Base-by-base conservation (phyloP, 2,888 invertebrate genomes). In the Panorpa germanica region DNA sequence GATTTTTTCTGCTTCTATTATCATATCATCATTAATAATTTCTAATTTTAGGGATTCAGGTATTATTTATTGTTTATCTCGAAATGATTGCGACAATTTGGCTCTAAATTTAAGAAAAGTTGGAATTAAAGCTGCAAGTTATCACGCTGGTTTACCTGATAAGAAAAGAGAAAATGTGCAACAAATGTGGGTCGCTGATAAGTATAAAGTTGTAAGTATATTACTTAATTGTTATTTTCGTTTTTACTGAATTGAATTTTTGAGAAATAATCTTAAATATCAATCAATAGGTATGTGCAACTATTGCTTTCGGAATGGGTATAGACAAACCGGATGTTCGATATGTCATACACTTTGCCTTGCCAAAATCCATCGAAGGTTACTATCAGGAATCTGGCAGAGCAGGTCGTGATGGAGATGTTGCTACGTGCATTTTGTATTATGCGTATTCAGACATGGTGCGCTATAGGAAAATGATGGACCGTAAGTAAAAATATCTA, bases 291-390 rank as follows among this genome's bases (percentile, higher is more conserved):
- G 83, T 96, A 31, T 93, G 93, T 45, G 96, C 96, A 2, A 98
- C 98, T 0, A 83, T 96, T 43, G 96, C 96, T 2, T 98, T 98
- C 60, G 90, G 90, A 17, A 96, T 98, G 96, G 96, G 96, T 11
- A 93, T 98, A 36, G 96, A 98, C 57, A 98, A 98, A 48, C 85
- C 95, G 2, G 88, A 96, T 60, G 82, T 95, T 7, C 74, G 93
- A 3, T 93, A 73, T 57, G 95, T 95, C 3, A 67, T 95, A 32
- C 95, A 95, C 53, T 83, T 80, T 53, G 78, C 88, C 4, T 48
- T 95, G 45, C 91, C 95, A 19, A 91, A 91, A 59, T 88, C 88
- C 1, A 77, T 95, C 40, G 95, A 96, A 55, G 90, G 88, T 0
- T 95, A 88, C 52, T 96, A 96, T 58, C 95, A 96, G 53, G 96